Percentiles rank a stretch among this genome's conserved stretches.
Conservation (phyloP, 2,888 invertebrate genomes). For the Laothoe populi region DNA sequence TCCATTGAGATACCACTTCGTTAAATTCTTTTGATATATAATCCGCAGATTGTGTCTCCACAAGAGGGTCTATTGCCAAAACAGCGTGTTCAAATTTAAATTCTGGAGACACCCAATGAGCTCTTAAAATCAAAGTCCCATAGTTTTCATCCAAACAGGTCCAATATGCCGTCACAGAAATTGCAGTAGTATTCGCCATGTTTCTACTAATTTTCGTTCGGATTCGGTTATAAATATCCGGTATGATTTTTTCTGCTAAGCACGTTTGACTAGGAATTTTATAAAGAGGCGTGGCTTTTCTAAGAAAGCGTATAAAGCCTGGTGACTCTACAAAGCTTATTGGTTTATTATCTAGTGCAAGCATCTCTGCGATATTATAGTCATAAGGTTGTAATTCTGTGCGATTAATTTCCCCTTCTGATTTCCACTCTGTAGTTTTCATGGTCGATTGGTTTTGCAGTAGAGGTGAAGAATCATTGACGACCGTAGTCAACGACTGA, state of each 20-base stretch:
- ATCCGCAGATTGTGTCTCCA: not conserved
- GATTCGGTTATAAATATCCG: not conserved
- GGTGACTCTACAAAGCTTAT: not conserved
- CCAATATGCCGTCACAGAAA: not conserved
- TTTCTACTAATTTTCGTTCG: not conserved
- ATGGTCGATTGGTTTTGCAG: not conserved
- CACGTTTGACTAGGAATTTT: not conserved
- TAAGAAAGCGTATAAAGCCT: constrained; percentile 2
- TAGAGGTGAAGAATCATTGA: not conserved
- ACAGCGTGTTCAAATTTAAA: constrained; percentile 22
- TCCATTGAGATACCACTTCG: not conserved
- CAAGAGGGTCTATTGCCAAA: not conserved
- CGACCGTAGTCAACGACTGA: no score
- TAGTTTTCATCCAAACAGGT: not conserved
- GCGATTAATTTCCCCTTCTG: not conserved
- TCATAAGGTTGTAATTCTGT: not conserved
- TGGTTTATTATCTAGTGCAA: not conserved
- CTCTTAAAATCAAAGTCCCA: not conserved
- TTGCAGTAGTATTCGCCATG: not conserved
- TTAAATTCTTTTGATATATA: not conserved
- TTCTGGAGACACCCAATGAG: constrained; percentile 11
- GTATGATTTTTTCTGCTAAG: not conserved
- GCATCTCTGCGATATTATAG: constrained; percentile 1
- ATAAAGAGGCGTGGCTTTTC: not conserved
- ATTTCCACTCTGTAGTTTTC: not conserved